Conservation (phyloP, 2,888 invertebrate genomes). For the Hypolimnas misippus region DNA sequence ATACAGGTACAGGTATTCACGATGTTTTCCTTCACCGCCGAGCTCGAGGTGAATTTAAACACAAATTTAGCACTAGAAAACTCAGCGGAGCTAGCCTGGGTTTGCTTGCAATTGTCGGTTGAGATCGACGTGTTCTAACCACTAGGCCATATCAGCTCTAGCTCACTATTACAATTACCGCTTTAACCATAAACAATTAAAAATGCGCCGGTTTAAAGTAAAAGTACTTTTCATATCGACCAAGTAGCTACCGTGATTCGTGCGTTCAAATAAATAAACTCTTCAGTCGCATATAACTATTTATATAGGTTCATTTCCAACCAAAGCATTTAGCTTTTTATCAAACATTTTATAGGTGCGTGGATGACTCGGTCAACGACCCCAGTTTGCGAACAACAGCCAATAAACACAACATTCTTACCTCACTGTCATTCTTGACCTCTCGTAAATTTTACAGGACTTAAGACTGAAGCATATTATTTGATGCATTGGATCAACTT, state of each 20-base stretch:
- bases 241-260: background rate
- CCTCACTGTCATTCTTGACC: conserved; percentile 7
- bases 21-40: too few species aligned
- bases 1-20: too few species aligned
- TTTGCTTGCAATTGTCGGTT: too few species aligned
- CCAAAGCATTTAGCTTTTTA: background rate
- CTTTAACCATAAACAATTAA: too few species aligned
- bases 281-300: background rate
- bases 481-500: background rate
- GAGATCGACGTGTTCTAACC: too few species aligned
- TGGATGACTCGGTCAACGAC: conserved; percentile 2
- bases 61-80: too few species aligned
- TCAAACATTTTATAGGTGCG: background rate
- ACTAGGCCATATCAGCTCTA: too few species aligned
- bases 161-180: too few species aligned
- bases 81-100: too few species aligned
- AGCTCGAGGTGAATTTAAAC: too few species aligned
- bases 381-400: background rate
- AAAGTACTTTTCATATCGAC: too few species aligned
- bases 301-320: background rate
- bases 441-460: conserved; percentile 1
- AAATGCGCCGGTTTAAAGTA: too few species aligned
- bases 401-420: conserved; percentile 8
- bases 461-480: background rate
- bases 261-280: background rate